Evolutionary conservation across 2,888 invertebrate species (phyloP).

Genomic region (Emmelina monodactyla): DNA sequence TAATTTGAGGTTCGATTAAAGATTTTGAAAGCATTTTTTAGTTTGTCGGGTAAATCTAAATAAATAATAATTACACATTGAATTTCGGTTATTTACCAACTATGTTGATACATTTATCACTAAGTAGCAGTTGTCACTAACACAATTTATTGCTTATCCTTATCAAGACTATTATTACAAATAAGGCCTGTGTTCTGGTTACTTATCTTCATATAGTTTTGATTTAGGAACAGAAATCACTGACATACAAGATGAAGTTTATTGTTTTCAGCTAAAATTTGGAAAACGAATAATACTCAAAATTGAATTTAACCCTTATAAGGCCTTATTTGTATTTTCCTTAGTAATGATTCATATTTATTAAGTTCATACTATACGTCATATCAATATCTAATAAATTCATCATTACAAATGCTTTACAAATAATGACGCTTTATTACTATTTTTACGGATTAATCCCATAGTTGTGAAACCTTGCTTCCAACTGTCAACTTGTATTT

Average conservation of each 20-base stretch:
- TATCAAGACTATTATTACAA: no score
- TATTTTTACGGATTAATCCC: no score
- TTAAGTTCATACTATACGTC: no score
- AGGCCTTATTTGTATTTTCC: neutral
- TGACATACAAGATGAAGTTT: neutral
- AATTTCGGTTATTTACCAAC: neutral
- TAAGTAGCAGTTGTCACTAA: conserved; percentile 48
- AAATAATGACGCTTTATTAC: no score
- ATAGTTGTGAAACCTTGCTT: no score
- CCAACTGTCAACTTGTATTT: no score
- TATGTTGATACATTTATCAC: conserved; percentile 4
- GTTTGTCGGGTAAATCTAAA: conserved; percentile 8
- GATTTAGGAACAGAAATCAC: neutral
- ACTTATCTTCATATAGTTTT: neutral
- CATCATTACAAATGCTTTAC: no score
- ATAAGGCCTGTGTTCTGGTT: no score
- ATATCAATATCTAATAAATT: no score
- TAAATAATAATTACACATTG: conserved; percentile 10
- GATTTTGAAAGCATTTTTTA: conserved; percentile 16
- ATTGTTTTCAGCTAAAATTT: conserved; percentile 3
- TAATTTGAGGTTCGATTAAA: no score
- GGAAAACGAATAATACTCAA: conserved; percentile 8
- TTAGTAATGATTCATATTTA: no score
- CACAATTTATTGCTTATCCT: conserved; percentile 56
- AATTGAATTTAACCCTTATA: neutral